Evolutionary conservation across 2,113 vertebrate genomes (phyloP).

Genomic region (Cyprinodon brontotheroides): DNA sequence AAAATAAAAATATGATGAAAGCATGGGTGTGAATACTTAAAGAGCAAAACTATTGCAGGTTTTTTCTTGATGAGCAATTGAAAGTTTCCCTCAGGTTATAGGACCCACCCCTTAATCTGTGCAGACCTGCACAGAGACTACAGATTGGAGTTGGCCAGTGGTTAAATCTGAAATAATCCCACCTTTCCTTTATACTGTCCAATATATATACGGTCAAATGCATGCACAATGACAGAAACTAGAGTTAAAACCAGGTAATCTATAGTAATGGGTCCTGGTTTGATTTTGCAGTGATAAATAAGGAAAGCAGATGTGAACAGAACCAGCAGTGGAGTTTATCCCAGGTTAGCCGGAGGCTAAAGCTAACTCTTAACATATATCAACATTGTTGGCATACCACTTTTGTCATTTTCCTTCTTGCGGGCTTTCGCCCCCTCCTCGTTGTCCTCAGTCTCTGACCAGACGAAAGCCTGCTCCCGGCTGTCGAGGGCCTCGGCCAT

Average conservation of each 20-base stretch:
- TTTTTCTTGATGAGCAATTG: neutral
- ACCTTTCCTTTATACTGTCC: neutral
- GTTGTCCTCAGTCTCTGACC: conserved; percentile 64
- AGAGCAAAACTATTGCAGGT: neutral
- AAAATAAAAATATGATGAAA: too few relatives aligned
- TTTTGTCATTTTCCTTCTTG: conserved; percentile 33
- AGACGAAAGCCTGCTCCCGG: conserved; percentile 46
- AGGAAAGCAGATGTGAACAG: conserved; percentile 10
- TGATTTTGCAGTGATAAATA: conserved; percentile 1
- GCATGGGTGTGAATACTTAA: too few relatives aligned
- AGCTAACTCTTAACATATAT: conserved; percentile 49
- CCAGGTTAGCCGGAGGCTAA: conserved; percentile 45
- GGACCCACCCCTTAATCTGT: neutral
- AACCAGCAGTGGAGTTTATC: conserved; percentile 7
- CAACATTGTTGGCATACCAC: conserved; percentile 60
- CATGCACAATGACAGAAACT: neutral
- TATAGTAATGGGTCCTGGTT: neutral
- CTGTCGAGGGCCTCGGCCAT: conserved; percentile 46
- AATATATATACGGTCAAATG: neutral
- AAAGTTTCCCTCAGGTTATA: neutral
- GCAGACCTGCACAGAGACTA: neutral
- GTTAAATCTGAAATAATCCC: neutral
- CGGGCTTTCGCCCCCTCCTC: conserved; percentile 13
- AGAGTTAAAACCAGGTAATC: neutral
- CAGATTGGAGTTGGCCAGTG: neutral